A percentile compares a stretch with the other conserved stretches of the same genome.
Conservation (phyloP, 1,140 invertebrate genomes). For the Sweltsa coloradensis region DNA sequence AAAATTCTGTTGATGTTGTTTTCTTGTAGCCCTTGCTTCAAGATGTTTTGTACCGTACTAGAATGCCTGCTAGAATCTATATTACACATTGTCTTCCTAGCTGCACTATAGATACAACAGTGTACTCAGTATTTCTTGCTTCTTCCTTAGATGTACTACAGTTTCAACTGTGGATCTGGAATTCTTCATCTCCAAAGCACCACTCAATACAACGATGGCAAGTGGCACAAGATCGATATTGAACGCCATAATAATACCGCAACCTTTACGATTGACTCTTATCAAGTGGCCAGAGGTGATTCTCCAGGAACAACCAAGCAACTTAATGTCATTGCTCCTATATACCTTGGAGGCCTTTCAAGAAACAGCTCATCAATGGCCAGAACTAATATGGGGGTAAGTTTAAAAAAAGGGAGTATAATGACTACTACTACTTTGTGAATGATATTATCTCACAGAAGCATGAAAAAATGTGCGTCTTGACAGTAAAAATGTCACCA, state of each 20-base stretch:
- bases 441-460: no score
- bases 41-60: no score
- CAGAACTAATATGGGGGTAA: conserved; percentile 11
- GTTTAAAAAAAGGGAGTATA: no score
- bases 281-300: conserved; percentile 36
- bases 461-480: no score
- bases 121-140: no score
- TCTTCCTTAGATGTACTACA: conserved; percentile 44
- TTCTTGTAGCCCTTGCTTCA: no score
- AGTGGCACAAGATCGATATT: conserved; percentile 72
- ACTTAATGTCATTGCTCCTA: conserved; percentile 53
- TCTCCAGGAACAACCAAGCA: conserved; percentile 39
- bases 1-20: no score
- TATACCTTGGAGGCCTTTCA: conserved; percentile 65
- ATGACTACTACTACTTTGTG: no score
- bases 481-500: no score
- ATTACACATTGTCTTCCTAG: no score
- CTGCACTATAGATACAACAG: no score
- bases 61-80: no score
- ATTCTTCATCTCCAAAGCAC: conserved; percentile 39
- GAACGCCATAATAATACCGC: conserved; percentile 41
- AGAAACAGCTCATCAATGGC: not conserved
- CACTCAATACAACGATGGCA: conserved; percentile 59
- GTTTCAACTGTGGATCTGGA: conserved; percentile 62
- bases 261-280: conserved; percentile 54